These are phyloP conservation scores for Tupaia tana DNA, from an alignment of 2,113 vertebrate genomes.

Conservation along the genomic window DNA sequence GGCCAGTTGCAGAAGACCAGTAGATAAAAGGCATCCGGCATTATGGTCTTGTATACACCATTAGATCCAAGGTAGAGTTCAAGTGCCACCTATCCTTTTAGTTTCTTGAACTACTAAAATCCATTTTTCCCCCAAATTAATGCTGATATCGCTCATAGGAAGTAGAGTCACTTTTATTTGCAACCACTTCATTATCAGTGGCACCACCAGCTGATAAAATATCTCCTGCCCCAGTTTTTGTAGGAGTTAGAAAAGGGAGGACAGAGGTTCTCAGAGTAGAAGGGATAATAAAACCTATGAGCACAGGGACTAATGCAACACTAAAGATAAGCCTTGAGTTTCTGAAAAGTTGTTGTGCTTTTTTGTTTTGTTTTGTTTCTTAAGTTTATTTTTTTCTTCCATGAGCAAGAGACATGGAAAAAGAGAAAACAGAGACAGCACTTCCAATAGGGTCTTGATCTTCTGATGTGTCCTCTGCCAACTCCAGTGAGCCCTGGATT, in stretches of 20 bases:
- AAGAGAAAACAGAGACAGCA: no score
- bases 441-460: no score
- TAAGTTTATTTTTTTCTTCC: no score
- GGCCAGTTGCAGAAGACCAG: not conserved
- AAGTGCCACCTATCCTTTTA: not conserved
- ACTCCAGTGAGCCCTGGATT: no score
- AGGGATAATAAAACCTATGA: not conserved
- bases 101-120: not conserved
- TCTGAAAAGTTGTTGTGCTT: not conserved
- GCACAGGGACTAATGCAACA: not conserved
- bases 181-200: not conserved
- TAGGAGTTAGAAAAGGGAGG: not conserved
- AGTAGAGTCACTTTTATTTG: not conserved
- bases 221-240: not conserved
- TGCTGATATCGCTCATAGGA: not conserved
- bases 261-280: not conserved
- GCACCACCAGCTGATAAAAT: not conserved
- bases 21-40: not conserved
- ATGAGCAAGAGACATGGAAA: no score
- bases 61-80: not conserved
- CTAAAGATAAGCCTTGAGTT: not conserved
- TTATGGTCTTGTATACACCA: no score
- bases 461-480: no score
- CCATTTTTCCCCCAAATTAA: not conserved
- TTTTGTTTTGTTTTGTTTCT: no score